Evolutionary conservation across 2,888 invertebrate genomes (phyloP).

Genomic region (Bellardia pandia): DNA sequence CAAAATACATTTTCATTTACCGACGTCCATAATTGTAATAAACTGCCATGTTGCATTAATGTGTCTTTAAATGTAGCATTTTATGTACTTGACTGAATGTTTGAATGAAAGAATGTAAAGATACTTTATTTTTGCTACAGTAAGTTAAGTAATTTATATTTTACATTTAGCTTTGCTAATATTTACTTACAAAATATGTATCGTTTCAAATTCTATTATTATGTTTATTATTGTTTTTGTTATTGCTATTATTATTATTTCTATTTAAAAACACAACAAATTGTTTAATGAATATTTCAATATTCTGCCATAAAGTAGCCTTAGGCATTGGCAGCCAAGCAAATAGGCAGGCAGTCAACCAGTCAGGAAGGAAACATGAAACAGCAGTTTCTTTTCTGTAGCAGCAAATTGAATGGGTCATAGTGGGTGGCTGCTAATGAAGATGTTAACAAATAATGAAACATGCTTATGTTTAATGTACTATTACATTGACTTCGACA

Average conservation of each 20-base stretch:
- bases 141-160: background rate
- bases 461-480: background rate
- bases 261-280: conserved; percentile 26
- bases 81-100: background rate
- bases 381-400: conserved; percentile 4
- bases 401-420: background rate
- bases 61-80: background rate
- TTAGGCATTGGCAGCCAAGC: background rate
- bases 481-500: background rate
- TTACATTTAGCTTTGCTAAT: background rate
- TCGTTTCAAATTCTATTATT: background rate
- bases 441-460: conserved; percentile 4
- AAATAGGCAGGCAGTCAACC: background rate
- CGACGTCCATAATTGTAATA: background rate
- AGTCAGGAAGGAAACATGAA: background rate
- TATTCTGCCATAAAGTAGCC: background rate
- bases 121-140: background rate
- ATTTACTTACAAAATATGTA: conserved; percentile 26
- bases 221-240: conserved; percentile 1
- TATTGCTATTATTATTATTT: background rate
- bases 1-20: background rate
- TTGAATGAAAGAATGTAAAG: background rate
- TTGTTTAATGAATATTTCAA: conserved; percentile 35
- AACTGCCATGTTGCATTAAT: conserved; percentile 10
- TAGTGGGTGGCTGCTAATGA: background rate